Percentiles rank a stretch among this genome's conserved stretches.
phyloP scores from a whole-genome alignment of 2,113 vertebrate species.

The Alethe castanea region DNA sequence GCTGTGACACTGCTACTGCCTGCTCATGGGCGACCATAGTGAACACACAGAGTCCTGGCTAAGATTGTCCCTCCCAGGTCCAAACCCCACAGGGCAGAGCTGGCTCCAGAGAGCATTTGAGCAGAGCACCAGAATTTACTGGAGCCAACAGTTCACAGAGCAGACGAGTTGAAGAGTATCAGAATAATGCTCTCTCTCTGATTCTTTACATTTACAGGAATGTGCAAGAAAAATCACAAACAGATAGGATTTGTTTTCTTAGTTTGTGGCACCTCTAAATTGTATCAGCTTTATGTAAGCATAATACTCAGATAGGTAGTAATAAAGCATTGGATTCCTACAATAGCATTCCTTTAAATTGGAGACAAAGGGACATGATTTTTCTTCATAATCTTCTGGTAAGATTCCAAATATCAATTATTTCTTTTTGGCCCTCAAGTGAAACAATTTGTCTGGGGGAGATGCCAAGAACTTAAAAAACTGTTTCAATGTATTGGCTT shows the following conservation, averaged over 20 bases:
- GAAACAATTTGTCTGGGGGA: not conserved
- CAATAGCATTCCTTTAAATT: not conserved
- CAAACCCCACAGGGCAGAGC: not conserved
- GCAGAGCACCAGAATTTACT: not conserved
- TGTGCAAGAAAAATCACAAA: not conserved
- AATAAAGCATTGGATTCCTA: not conserved
- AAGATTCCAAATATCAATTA: not conserved
- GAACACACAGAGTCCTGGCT: not conserved
- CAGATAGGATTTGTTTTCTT: not conserved
- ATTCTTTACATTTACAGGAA: not conserved
- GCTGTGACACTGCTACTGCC: not conserved
- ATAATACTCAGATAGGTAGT: not conserved
- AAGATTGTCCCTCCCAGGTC: not conserved
- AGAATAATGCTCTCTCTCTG: not conserved
- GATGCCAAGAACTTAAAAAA: not conserved
- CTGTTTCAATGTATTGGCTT: not conserved
- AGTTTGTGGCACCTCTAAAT: not conserved
- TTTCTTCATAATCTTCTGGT: not conserved
- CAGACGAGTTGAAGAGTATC: not conserved
- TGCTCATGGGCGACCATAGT: rapidly evolving
- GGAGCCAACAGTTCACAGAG: not conserved
- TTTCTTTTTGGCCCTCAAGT: not conserved
- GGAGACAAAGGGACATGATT: not conserved
- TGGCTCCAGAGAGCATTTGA: not conserved
- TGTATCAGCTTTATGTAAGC: not conserved